Base-by-base conservation (phyloP, 2,797 vertebrate genomes). In the Lophius americanus region DNA sequence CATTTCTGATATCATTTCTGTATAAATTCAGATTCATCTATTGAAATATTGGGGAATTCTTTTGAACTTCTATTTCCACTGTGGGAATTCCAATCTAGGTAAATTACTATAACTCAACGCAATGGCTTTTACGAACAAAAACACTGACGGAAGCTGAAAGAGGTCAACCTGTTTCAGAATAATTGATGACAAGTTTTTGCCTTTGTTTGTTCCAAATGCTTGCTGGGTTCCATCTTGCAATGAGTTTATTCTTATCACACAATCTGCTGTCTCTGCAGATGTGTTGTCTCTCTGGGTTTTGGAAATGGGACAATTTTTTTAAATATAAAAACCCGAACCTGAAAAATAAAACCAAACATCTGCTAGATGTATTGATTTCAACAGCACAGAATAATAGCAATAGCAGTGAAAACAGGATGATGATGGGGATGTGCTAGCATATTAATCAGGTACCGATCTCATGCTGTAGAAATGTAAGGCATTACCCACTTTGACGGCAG, bases 131-230 rank as follows among this genome's bases (percentile, higher is more conserved):
- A 58, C 61, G 62, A 37, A 83, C 71, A 33, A 51, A 70, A 80
- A 65, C 47, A 71, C 14, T 2, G 53, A 58, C 51, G 56, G 61
- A 58, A 84, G 78, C 72, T 63, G 63, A 32, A 64, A 60, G 79
- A 78, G 72, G 46, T 32, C 4, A 65, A 78, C 54, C 48, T 4
- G 43, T 75, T 77, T 73, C 71, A 42, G 68, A 50, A 61, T 75
- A 48, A 64, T 62, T 75, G 68, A 77, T 56, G 46, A 75, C 59
- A 64, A 70, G 74, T 86, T 88, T 81, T 81, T 85, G 79, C 65
- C 79, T 86, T 79, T 78, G 66, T 77, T 69, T 76, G 80, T 81
- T 79, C 84, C 91, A 92, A 87, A 88, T 90, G 89, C 71, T 83
- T 78, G 73, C 76, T 66, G 67, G 77, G 70, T 80, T 74, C 70